Percentiles rank a stretch among this genome's conserved stretches.
Evolutionary conservation across 2,113 vertebrate genomes (phyloP).

Genomic region (Trogon melanurus): DNA sequence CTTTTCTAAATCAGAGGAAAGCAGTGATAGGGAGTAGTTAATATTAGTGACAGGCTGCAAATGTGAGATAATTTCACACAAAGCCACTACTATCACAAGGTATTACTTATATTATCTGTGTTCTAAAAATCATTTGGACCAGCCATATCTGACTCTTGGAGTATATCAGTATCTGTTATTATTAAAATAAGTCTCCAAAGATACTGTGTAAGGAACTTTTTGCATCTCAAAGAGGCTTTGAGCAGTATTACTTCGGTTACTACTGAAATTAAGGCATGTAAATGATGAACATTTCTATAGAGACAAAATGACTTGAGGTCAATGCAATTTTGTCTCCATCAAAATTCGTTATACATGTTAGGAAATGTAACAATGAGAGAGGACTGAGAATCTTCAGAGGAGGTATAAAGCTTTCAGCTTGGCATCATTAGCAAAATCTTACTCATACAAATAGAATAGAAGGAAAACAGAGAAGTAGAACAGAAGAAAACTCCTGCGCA

Average conservation of each 20-base stretch:
- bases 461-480: background rate
- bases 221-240: constrained; percentile 27
- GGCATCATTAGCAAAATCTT: background rate
- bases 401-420: background rate
- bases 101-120: background rate
- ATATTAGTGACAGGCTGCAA: background rate
- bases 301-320: constrained; percentile 11
- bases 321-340: constrained; percentile 12
- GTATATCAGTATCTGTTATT: background rate
- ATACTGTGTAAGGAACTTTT: background rate
- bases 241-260: background rate
- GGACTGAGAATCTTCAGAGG: background rate
- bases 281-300: background rate
- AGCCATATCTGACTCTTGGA: background rate
- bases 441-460: background rate
- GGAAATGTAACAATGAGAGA: background rate
- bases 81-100: background rate
- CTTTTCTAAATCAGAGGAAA: background rate
- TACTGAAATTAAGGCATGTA: constrained; percentile 12
- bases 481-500: background rate
- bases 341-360: background rate
- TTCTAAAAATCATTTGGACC: background rate
- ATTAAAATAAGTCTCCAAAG: background rate
- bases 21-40: background rate
- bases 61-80: background rate